Evolutionary conservation across 2,888 invertebrate genomes (phyloP).

Genomic region (Saturnia pavonia): DNA sequence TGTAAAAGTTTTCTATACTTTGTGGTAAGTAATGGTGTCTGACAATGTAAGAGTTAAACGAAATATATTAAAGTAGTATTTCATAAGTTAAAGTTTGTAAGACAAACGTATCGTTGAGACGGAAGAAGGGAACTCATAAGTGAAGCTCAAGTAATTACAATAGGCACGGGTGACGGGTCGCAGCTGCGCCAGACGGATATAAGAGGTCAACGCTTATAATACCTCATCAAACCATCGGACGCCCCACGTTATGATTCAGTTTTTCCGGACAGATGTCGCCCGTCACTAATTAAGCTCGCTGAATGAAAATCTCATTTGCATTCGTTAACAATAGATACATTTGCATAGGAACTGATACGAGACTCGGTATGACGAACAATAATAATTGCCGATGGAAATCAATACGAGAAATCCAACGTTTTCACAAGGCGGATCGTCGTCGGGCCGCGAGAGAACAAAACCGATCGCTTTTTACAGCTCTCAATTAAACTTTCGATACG

Average conservation of each 20-base stretch:
- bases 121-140: slow-evolving; percentile 44
- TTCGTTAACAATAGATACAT: slow-evolving; percentile 66
- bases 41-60: too few species aligned
- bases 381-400: slow-evolving; percentile 72
- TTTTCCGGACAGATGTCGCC: slow-evolving; percentile 76
- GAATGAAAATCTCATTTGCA: slow-evolving; percentile 78
- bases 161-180: slow-evolving; percentile 47
- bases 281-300: slow-evolving; percentile 66
- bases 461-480: slow-evolving; percentile 35
- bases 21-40: too few species aligned
- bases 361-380: slow-evolving; percentile 61
- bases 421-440: slow-evolving; percentile 45
- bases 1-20: too few species aligned
- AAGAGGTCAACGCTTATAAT: slow-evolving; percentile 74
- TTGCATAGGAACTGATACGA: slow-evolving; percentile 63
- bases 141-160: slow-evolving; percentile 62
- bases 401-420: slow-evolving; percentile 73
- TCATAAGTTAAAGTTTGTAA: background rate
- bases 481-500: slow-evolving; percentile 62
- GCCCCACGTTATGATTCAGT: slow-evolving; percentile 72
- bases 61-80: too few species aligned
- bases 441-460: slow-evolving; percentile 43
- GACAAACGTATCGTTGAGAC: slow-evolving; percentile 32
- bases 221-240: slow-evolving; percentile 62
- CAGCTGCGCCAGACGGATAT: slow-evolving; percentile 75